A percentile compares a stretch with the other conserved stretches of the same genome.
Evolutionary conservation across 2,888 invertebrate genomes (phyloP).

Genomic region (Penaeus monodon): DNA sequence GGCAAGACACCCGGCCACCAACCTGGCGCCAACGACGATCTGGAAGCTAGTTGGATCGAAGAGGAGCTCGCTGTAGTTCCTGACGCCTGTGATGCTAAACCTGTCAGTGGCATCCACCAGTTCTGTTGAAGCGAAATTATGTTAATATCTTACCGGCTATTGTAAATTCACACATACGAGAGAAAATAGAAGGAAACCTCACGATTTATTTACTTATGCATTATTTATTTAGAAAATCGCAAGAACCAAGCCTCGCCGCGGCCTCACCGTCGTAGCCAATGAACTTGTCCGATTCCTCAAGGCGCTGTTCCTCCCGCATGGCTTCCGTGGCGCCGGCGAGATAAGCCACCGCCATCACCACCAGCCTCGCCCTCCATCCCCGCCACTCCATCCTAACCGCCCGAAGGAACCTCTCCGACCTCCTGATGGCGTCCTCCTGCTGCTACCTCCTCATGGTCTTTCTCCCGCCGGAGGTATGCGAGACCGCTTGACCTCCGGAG

Average conservation of each 20-base stretch:
- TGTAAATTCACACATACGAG: no score
- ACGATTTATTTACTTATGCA: background rate
- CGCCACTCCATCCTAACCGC: slow-evolving; percentile 10
- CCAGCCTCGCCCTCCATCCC: background rate
- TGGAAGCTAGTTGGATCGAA: slow-evolving; percentile 90
- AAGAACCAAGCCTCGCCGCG: background rate
- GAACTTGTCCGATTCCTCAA: slow-evolving; percentile 14
- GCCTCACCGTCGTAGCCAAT: slow-evolving; percentile 36
- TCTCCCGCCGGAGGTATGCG: background rate
- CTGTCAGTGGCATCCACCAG: slow-evolving; percentile 76
- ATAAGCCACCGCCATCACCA: background rate
- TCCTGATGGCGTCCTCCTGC: background rate
- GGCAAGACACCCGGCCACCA: slow-evolving; percentile 70
- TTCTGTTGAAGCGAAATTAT: slow-evolving; percentile 73
- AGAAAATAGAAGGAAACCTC: background rate
- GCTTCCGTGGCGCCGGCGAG: slow-evolving; percentile 9
- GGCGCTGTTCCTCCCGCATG: background rate
- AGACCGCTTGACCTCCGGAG: background rate
- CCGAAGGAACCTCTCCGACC: no score
- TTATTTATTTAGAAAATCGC: no score
- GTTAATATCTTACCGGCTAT: no score
- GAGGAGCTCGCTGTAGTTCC: slow-evolving; percentile 84
- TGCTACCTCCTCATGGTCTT: slow-evolving; percentile 19
- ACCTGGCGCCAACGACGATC: slow-evolving; percentile 86
- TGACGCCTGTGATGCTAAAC: slow-evolving; percentile 81